Base-by-base conservation (phyloP, 1,140 invertebrate species). In the Fragariocoptes setiger region DNA sequence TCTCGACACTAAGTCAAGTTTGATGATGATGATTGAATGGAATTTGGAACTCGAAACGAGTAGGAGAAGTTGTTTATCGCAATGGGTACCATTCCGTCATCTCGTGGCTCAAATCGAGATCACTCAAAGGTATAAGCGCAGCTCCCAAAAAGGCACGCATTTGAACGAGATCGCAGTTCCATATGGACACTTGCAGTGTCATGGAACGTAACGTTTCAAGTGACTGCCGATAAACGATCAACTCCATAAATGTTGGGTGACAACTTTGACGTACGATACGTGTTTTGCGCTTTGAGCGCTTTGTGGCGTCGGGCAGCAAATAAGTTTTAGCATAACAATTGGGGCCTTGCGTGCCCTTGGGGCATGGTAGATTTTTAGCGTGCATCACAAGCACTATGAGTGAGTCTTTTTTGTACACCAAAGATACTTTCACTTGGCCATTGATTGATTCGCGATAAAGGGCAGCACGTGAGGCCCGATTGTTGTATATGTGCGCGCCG, bases 231-330 rank as follows among this genome's bases (percentile, higher is more conserved):
- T 54, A 51, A 12, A 44, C 44, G 59, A 85, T 76, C 74, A 83
- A 83, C 68, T 94, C 85, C 79, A 94, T 92, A 59, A 85, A 95
- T 19, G 79, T 85, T 4, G 85, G 85, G 62, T 90, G 77, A 53
- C 75, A 79, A 53, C 76, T 85, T 50, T 74, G 72, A 48, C 74
- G 74, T 1, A 88, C 69, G 17, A 88, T 75, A 60, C 83, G 82
- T 0, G 86, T 94, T 59, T 94, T 95, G 13, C 79, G 63, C 60
- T 94, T 94, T 19, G 86, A 90, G 3, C 52, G 49, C 48, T 62
- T 62, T 68, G 76, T 53, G 4, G 57, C 53, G 49, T 68, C 66
- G 16, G 66, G 66, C 48, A 80, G 69, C 41, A 95, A 62, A 56
- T 95, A 95, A 12, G 77, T 72, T 64, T 90, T 90, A 20, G 86